Evolutionary conservation across 2,797 vertebrate species (phyloP), one percentile per base, ranked within the genome.

Genomic region (Diplodus puntazzo): DNA sequence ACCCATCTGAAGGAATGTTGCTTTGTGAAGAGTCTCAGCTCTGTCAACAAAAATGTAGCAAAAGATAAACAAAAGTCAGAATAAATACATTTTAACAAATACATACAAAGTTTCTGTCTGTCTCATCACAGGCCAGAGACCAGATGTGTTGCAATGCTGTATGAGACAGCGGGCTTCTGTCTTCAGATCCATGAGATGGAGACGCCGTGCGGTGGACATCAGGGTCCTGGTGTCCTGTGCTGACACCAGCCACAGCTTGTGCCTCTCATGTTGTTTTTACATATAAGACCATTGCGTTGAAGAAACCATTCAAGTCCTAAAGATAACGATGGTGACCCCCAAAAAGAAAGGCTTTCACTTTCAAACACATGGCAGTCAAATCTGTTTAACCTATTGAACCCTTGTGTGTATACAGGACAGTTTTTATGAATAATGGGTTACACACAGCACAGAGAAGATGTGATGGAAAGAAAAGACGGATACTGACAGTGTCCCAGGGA

Each of bases 71-170:
- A 65, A 21, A 66, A 66, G 34, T 12, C 20, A 1, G 18, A 82
- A 85, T 72, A 69, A 85, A 82, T 70, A 59, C 21, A 60, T 70
- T 62, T 17, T 48, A 7, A 55, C 8, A 69, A n/a, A 14, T 60
- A 74, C 53, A 48, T 21, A 75, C 14, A 65, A 21, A 60, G 16
- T 27, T 48, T 58, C 14, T 45, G 17, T 18, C n/a, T 20, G 34
- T 20, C 55, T 59, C 34, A 2, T 18, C 3, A n/a, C 9, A 14
- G 11, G 12, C 30, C 12, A 39, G 55, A 30, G 39, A 52, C 3
- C 23, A 17, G 64, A 62, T 25, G 9, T 42, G 52, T 55, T 45
- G 20, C 49, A 10, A n/a, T 52, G 49, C 53, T 64, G 13, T 43
- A 52, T 18, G 65, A 75, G 42, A n/a, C 9, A 0, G 8, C 20